Evolutionary conservation across 2,113 vertebrate genomes (phyloP), one percentile per base, ranked within the genome.

Genomic region (Centropus unirufus): DNA sequence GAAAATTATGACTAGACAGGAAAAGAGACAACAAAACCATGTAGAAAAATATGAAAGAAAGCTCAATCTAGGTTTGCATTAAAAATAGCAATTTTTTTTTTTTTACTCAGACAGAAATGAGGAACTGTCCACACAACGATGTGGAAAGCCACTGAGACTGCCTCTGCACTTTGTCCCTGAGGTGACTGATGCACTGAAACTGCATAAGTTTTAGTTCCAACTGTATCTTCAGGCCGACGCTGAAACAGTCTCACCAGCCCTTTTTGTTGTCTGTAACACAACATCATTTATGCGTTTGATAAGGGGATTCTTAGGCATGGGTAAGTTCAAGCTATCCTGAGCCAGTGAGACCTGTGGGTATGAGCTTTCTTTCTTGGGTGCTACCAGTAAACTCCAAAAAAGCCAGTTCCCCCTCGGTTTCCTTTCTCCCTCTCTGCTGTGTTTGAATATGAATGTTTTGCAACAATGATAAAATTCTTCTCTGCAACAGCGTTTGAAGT

Each of bases 1-100:
- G 61, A 89, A 85, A 89, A 96, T 55, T 95, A 93, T 80, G 94
- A 89, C 96, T 95, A 96, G 96, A 95, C 92, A 96, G 93, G 74
- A 94, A 97, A 96, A 86, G 75, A 73, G 87, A 91, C 87, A 96
- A 90, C 92, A 96, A 97, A 94, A 97, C 73, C 89, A 93, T 8
- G 55, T 42, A 39, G 76, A 86, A 59, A 88, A 90, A 29, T 59
- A 66, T 1, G n/a, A 92, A 29, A 39, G 74, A 75, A 87, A 68
- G 34, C 51, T 94, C 90, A 77, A 32, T 81, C 66, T 67, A 85
- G 63, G 81, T 92, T 92, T 93, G 49, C 26, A 57, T 92, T 68
- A 86, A 94, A 92, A 97, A 84, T 6, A 97, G 83, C 24, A 54
- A 8, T 52, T 58, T 89, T 90, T 83, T 94, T 97, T 83, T 94